Conservation (phyloP, 2,113 vertebrate species). For the Engraulis encrasicolus region DNA sequence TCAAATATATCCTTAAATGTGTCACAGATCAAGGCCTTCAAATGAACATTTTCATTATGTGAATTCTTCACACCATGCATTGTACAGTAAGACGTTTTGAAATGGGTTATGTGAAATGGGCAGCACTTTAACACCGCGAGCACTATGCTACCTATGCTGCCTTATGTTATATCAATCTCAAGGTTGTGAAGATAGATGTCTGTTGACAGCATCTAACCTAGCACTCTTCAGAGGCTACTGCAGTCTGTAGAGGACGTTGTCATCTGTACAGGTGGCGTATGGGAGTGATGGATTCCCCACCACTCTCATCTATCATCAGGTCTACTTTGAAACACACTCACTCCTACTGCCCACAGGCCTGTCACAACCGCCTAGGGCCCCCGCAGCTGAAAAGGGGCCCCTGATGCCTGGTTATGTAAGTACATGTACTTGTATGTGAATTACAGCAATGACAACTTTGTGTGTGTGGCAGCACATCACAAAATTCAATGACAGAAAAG, state of each 20-base stretch:
- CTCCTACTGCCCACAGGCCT: neutral
- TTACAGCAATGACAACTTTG: too few relatives aligned
- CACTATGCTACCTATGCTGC: neutral
- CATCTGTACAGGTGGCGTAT: neutral
- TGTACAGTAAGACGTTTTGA: neutral
- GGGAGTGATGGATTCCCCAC: neutral
- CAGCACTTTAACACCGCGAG: neutral
- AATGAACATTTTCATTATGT: neutral
- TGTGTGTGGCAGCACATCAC: too few relatives aligned
- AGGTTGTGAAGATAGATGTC: neutral
- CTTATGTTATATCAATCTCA: conserved; percentile 10
- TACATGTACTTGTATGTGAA: too few relatives aligned
- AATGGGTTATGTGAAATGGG: neutral
- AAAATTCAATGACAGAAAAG: too few relatives aligned
- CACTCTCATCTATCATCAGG: neutral
- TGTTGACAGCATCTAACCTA: neutral
- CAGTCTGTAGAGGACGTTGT: neutral
- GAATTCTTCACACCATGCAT: too few relatives aligned
- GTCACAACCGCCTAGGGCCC: too few relatives aligned
- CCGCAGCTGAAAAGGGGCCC: too few relatives aligned
- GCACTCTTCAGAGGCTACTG: neutral
- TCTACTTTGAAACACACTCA: neutral
- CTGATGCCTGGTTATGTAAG: too few relatives aligned
- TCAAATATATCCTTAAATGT: neutral
- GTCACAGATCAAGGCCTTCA: neutral